Percentiles rank a stretch among this genome's conserved stretches.
Evolutionary conservation across 2,113 vertebrate genomes (phyloP).

Genomic region (Myrmecobius fasciatus): DNA sequence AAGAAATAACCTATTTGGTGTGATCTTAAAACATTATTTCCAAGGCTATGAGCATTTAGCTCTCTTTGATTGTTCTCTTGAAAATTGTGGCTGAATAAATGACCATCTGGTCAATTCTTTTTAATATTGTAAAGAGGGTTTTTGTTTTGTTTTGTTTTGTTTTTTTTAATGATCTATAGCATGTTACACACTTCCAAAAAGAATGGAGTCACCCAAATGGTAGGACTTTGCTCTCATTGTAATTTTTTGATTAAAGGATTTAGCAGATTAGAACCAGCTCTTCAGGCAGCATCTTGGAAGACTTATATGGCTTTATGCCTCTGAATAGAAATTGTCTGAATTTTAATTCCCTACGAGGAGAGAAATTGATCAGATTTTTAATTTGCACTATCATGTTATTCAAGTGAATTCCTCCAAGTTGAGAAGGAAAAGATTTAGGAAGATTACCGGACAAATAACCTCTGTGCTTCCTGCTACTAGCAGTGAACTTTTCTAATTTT

Average conservation of each 20-base stretch:
- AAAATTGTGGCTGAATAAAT: not conserved
- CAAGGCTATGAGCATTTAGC: not conserved
- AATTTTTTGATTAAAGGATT: constrained; percentile 69
- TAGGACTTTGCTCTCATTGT: constrained; percentile 25
- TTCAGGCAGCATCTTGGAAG: constrained; percentile 50
- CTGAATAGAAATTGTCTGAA: constrained; percentile 58
- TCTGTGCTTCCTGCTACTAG: not conserved
- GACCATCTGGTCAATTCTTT: not conserved
- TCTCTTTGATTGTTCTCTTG: not conserved
- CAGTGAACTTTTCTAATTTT: not conserved
- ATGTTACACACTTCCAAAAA: not conserved
- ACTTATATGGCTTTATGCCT: constrained; percentile 48
- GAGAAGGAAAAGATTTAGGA: not conserved
- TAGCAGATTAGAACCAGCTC: constrained; percentile 60
- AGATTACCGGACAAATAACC: not conserved
- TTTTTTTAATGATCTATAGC: not conserved
- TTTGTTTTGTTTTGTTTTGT: not conserved
- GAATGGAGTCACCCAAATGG: constrained; percentile 1
- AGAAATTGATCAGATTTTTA: not conserved
- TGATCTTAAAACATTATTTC: not conserved
- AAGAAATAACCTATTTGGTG: not conserved
- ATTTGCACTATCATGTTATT: not conserved
- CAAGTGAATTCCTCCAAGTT: not conserved
- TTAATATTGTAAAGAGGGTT: not conserved
- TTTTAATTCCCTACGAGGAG: constrained; percentile 50